These are phyloP conservation scores for Amiota mariae DNA, from an alignment of 2,888 invertebrate genomes.

Conservation along the genomic window DNA sequence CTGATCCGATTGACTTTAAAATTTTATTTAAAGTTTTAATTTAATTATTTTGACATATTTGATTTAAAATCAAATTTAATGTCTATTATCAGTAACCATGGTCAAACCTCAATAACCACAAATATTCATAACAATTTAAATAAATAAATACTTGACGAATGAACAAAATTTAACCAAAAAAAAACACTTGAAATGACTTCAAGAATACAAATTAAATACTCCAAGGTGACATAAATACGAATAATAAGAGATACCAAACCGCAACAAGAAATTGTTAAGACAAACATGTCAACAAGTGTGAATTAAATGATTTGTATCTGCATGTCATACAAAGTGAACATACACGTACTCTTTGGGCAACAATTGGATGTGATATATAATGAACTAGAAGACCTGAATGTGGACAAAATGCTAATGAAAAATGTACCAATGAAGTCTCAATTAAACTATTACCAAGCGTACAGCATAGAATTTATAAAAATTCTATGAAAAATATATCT, in stretches of 20 bases:
- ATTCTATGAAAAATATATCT: too few species aligned
- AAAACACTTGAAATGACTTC: not conserved
- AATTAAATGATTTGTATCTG: conserved; percentile 38
- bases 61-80: not conserved
- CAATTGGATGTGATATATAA: conserved; percentile 4
- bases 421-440: not conserved
- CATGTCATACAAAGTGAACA: conserved; percentile 14
- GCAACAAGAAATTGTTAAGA: conserved; percentile 28
- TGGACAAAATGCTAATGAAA: not conserved
- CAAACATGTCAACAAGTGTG: conserved; percentile 51
- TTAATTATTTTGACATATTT: not conserved
- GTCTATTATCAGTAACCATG: not conserved
- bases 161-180: not conserved
- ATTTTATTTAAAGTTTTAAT: too few species aligned
- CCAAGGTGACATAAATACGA: not conserved
- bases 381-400: not conserved
- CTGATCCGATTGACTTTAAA: too few species aligned
- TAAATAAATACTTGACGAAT: not conserved
- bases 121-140: not conserved
- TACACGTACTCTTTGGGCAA: not conserved
- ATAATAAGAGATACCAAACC: not conserved
- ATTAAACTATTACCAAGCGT: not conserved
- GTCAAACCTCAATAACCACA: not conserved
- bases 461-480: too few species aligned
- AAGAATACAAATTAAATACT: conserved; percentile 21